Conservation (phyloP, 2,797 vertebrate genomes). For the Sphenodon punctatus region DNA sequence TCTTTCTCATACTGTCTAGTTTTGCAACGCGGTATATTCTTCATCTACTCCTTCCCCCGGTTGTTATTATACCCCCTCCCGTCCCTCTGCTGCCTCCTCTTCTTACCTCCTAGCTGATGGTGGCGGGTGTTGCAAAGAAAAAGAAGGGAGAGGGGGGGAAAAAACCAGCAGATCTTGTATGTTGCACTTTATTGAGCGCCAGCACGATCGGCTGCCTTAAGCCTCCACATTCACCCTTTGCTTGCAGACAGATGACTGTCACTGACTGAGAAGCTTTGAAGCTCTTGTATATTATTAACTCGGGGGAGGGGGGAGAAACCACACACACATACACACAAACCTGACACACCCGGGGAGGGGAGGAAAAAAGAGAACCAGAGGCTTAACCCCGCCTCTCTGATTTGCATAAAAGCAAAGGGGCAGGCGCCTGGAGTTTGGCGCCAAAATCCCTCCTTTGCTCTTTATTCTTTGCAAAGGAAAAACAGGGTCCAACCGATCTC, state of each 20-base stretch:
- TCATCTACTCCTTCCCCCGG: not conserved
- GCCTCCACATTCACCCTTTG: conserved; percentile 69
- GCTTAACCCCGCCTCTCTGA: conserved; percentile 65
- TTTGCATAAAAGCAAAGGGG: conserved; percentile 78
- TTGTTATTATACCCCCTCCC: conserved; percentile 7
- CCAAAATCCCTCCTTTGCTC: conserved; percentile 72
- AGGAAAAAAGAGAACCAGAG: conserved; percentile 31
- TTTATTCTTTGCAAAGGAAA: conserved; percentile 20
- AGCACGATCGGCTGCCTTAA: conserved; percentile 13
- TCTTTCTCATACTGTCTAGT: too few species aligned
- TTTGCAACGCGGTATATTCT: not conserved
- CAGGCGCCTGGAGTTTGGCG: conserved; percentile 79
- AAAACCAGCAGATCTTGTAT: conserved; percentile 39
- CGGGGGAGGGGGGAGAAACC: conserved; percentile 48
- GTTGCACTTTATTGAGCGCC: conserved; percentile 42
- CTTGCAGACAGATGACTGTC: conserved; percentile 89
- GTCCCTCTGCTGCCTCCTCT: conserved; percentile 37
- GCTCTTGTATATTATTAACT: conserved; percentile 86
- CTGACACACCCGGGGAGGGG: conserved; percentile 80
- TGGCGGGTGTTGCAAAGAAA: conserved; percentile 51
- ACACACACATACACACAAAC: conserved; percentile 39
- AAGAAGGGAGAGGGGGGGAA: conserved; percentile 17
- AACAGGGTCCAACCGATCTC: not conserved
- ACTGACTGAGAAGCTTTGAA: conserved; percentile 81
- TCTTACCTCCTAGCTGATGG: conserved; percentile 61